Conservation (phyloP, 2,113 vertebrate genomes). For the Polypterus senegalus region DNA sequence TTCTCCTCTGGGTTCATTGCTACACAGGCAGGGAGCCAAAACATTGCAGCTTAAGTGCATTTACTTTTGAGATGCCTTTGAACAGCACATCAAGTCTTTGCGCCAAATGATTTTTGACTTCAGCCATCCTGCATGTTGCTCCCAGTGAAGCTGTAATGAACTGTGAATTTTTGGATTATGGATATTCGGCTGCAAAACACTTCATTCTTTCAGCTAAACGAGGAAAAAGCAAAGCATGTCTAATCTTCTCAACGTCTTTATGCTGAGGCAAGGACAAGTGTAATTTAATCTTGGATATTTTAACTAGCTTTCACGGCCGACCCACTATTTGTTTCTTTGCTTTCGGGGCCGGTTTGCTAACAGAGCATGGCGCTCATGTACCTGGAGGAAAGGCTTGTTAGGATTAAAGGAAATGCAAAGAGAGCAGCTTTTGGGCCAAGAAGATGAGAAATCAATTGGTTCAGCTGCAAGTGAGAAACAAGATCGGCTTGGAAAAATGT, state of each 20-base stretch:
- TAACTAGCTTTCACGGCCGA: constrained; percentile 11
- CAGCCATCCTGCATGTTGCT: too few relatives aligned
- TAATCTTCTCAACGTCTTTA: constrained; percentile 19
- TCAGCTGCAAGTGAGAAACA: constrained; percentile 49
- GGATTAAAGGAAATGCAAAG: constrained; percentile 20
- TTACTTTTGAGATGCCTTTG: too few relatives aligned
- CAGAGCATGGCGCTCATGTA: constrained; percentile 31
- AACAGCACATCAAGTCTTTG: too few relatives aligned
- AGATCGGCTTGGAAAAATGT: constrained; percentile 36
- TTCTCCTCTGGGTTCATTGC: not conserved
- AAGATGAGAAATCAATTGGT: constrained; percentile 47
- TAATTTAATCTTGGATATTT: constrained; percentile 18
- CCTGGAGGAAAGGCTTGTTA: constrained; percentile 46
- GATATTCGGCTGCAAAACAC: constrained; percentile 7
- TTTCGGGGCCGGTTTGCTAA: constrained; percentile 14
- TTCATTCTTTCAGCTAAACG: constrained; percentile 12
- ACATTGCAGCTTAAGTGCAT: too few relatives aligned
- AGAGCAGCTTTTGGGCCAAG: constrained; percentile 28
- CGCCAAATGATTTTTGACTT: too few relatives aligned
- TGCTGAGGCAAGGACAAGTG: constrained; percentile 11
- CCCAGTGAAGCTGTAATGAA: too few relatives aligned
- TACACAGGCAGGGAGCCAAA: too few relatives aligned
- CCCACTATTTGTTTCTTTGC: constrained; percentile 28
- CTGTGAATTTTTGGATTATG: not conserved
- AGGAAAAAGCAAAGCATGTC: constrained; percentile 16